Conservation (phyloP, 2,797 vertebrate genomes). For the Alouatta caraya region DNA sequence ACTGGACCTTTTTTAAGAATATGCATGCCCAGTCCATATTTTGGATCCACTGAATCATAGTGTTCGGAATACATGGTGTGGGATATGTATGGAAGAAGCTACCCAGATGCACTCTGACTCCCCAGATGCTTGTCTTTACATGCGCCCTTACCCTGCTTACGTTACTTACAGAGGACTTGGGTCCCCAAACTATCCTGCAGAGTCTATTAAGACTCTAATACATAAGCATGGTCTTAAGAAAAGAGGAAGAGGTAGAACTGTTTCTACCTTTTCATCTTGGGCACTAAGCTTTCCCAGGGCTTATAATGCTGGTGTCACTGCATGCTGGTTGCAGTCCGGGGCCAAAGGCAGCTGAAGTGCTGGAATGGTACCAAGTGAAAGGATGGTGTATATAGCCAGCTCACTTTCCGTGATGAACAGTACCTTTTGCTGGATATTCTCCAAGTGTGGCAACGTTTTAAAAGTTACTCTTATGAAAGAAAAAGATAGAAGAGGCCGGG, state of each 20-base stretch:
- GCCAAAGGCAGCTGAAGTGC: neutral
- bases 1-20: neutral
- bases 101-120: neutral
- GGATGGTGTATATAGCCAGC: neutral
- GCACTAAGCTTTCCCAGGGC: neutral
- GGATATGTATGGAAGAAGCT: neutral
- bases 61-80: neutral
- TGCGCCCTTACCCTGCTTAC: neutral
- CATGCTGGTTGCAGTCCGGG: neutral
- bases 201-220: neutral
- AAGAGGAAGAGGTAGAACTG: neutral
- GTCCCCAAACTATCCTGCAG: neutral
- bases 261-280: neutral
- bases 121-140: neutral
- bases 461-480: constrained; percentile 94
- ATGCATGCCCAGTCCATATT: neutral
- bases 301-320: neutral
- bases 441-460: neutral
- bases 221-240: neutral
- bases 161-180: neutral
- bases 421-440: neutral
- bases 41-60: neutral
- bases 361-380: neutral
- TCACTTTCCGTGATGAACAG: neutral
- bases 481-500: constrained; percentile 83